Conservation (phyloP, 2,113 vertebrate genomes). For the Hydropotes inermis region DNA sequence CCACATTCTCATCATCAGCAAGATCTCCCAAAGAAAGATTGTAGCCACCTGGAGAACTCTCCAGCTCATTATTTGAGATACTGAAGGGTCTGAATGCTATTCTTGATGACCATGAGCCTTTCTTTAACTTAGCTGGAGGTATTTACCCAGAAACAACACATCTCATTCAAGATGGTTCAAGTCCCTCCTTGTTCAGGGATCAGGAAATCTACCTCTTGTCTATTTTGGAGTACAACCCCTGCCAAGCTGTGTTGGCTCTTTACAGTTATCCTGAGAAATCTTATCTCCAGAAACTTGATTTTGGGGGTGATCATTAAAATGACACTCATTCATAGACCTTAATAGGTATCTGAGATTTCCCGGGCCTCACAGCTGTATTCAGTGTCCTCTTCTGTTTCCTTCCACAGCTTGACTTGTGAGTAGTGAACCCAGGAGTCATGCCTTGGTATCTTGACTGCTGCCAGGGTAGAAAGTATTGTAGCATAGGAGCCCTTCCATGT, state of each 20-base stretch:
- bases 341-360: background rate
- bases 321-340: background rate
- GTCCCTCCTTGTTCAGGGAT: background rate
- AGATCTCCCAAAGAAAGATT: background rate
- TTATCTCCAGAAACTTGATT: background rate
- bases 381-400: background rate
- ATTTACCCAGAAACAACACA: background rate
- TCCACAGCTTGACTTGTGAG: background rate
- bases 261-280: background rate
- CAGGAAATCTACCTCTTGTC: background rate
- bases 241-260: background rate
- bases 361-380: background rate
- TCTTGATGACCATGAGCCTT: background rate
- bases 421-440: background rate
- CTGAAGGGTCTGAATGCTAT: background rate
- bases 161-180: background rate
- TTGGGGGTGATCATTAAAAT: background rate
- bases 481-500: background rate
- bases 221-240: background rate
- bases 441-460: background rate
- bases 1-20: background rate
- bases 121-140: background rate
- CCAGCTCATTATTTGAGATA: background rate
- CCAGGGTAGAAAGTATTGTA: background rate
- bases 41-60: background rate